Percentiles rank a stretch among this genome's conserved stretches.
Evolutionary conservation across 2,888 invertebrate genomes (phyloP).

Genomic region (Spilosoma lubricipeda): DNA sequence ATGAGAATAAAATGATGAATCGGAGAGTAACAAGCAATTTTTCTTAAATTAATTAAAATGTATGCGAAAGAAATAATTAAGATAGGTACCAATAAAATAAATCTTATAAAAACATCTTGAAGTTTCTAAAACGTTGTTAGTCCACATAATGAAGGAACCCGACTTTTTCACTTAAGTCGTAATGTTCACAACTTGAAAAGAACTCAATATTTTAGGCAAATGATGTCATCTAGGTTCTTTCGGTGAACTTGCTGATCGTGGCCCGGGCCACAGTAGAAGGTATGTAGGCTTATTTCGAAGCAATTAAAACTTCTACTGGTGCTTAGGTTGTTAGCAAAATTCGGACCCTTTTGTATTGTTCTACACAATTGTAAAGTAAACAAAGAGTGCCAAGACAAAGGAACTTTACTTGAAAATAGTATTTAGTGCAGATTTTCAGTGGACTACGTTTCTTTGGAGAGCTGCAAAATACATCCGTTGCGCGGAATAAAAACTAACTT

Average conservation of each 20-base stretch:
- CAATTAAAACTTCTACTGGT: slow-evolving; percentile 80
- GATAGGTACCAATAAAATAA: neutral
- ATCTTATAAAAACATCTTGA: neutral
- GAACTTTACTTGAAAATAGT: slow-evolving; percentile 73
- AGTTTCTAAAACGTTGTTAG: slow-evolving; percentile 1
- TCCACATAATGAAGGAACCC: neutral
- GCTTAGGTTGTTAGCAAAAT: slow-evolving; percentile 75
- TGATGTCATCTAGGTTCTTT: slow-evolving; percentile 57
- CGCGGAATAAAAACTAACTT: slow-evolving; percentile 69
- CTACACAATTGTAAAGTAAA: slow-evolving; percentile 74
- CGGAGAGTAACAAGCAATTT: neutral
- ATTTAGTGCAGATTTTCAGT: slow-evolving; percentile 75
- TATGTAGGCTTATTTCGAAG: slow-evolving; percentile 72
- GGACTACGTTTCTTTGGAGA: slow-evolving; percentile 61
- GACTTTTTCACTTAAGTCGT: slow-evolving; percentile 17
- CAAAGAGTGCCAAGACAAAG: slow-evolving; percentile 78
- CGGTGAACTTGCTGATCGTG: slow-evolving; percentile 35
- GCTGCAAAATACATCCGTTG: slow-evolving; percentile 65
- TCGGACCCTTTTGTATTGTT: slow-evolving; percentile 79
- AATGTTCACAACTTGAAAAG: slow-evolving; percentile 29
- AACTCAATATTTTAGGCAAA: slow-evolving; percentile 62
- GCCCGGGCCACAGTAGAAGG: slow-evolving; percentile 35
- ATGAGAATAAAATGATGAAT: neutral
- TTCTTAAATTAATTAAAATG: neutral
- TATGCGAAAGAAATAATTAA: neutral